Percentiles rank a stretch among this genome's conserved stretches.
phyloP scores from a whole-genome alignment of 2,888 invertebrate genomes.

The Cryptophagus acutangulus region DNA sequence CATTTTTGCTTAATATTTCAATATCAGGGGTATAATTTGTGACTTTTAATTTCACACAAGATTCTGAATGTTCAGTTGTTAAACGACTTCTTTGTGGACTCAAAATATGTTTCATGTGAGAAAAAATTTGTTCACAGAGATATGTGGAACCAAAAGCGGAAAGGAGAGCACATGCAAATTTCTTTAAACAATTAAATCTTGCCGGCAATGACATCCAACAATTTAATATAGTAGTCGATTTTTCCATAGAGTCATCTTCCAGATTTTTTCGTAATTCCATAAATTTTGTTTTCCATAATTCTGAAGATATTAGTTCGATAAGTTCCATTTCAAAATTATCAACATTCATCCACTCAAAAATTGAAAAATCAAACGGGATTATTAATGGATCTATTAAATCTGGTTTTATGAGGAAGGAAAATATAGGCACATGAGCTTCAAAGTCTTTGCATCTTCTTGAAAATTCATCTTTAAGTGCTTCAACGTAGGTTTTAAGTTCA shows the following conservation, averaged over 20 bases:
- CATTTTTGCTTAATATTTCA: constrained; percentile 12
- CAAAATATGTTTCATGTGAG: constrained; percentile 16
- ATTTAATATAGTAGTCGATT: constrained; percentile 12
- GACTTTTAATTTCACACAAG: constrained; percentile 14
- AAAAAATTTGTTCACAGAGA: constrained; percentile 16
- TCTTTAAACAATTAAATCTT: constrained; percentile 12
- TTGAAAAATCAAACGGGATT: constrained; percentile 11
- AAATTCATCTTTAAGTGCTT: constrained; percentile 12
- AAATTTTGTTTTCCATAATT: constrained; percentile 16
- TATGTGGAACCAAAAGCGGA: constrained; percentile 14
- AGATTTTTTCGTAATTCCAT: constrained; percentile 12
- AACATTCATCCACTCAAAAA: constrained; percentile 14
- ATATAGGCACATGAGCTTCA: constrained; percentile 11
- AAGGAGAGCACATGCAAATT: constrained; percentile 14
- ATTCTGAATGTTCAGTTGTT: constrained; percentile 14
- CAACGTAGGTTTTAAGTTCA: constrained; percentile 11
- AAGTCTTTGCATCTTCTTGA: constrained; percentile 12
- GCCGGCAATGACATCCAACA: constrained; percentile 14
- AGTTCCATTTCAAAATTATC: constrained; percentile 13
- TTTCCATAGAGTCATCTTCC: constrained; percentile 12
- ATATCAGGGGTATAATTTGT: constrained; percentile 15
- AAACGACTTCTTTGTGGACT: constrained; percentile 14
- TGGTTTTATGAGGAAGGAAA: constrained; percentile 15
- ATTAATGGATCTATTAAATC: constrained; percentile 12
- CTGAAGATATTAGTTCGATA: constrained; percentile 13